Conservation (phyloP, 2,797 vertebrate species). For the Odontamblyopus rebecca region DNA sequence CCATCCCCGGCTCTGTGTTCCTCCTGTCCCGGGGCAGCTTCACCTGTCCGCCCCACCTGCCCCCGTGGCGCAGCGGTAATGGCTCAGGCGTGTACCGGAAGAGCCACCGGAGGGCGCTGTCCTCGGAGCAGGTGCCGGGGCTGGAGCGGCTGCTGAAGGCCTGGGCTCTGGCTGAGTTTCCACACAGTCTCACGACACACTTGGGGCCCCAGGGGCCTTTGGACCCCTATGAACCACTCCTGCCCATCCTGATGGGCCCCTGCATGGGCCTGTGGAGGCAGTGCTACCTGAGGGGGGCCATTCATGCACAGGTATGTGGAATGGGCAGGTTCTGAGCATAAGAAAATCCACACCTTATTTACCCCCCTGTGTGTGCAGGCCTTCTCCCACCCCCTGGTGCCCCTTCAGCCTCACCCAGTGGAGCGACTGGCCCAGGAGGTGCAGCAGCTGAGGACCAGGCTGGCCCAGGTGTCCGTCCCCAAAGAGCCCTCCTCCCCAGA, state of each 20-base stretch:
- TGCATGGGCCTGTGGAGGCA: slow-evolving; percentile 87
- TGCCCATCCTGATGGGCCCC: slow-evolving; percentile 84
- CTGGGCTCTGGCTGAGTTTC: slow-evolving; percentile 54
- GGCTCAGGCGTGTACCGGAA: slow-evolving; percentile 77
- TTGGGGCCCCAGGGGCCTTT: slow-evolving; percentile 55
- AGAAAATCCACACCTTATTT: not conserved
- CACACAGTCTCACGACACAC: slow-evolving; percentile 33
- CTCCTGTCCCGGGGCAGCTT: slow-evolving; percentile 82
- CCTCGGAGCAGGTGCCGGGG: slow-evolving; percentile 80
- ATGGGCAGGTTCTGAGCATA: not conserved
- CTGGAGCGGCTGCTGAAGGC: slow-evolving; percentile 78
- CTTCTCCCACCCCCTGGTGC: slow-evolving; percentile 74
- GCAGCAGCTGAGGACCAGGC: slow-evolving; percentile 72
- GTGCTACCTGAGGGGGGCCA: slow-evolving; percentile 88
- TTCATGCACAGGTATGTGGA: slow-evolving; percentile 83
- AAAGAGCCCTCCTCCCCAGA: slow-evolving; percentile 42
- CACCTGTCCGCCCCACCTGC: slow-evolving; percentile 80
- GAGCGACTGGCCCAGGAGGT: slow-evolving; percentile 78
- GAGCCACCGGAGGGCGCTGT: slow-evolving; percentile 76
- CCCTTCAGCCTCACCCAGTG: slow-evolving; percentile 75
- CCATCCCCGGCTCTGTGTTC: slow-evolving; percentile 72
- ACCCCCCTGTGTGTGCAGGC: slow-evolving; percentile 46
- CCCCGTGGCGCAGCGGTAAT: slow-evolving; percentile 81
- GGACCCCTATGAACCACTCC: slow-evolving; percentile 76
- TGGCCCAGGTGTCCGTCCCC: slow-evolving; percentile 51